These are phyloP conservation scores for Himalopsyche anomala DNA, from an alignment of 2,888 invertebrate genomes.

Conservation along the genomic window DNA sequence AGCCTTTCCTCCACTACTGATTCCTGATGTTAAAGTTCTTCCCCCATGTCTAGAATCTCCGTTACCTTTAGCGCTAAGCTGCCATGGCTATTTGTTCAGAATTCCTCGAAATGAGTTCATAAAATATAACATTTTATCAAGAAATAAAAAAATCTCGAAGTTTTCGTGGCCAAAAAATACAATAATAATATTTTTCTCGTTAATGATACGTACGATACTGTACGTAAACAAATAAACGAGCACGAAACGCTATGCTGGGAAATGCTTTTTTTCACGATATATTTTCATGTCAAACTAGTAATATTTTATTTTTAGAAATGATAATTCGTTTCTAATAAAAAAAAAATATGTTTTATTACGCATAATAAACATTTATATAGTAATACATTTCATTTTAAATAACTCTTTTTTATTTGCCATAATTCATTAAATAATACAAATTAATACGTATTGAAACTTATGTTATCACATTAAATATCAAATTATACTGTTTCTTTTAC, in stretches of 20 bases:
- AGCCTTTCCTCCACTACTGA: not conserved
- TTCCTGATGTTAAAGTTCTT: not conserved
- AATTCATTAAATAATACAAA: too few relatives aligned
- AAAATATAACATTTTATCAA: conserved; percentile 5
- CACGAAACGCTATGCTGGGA: not conserved
- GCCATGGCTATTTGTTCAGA: conserved; percentile 3
- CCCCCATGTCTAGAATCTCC: not conserved
- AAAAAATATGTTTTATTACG: too few relatives aligned
- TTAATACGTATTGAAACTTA: too few relatives aligned
- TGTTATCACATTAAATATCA: too few relatives aligned
- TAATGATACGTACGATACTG: not conserved
- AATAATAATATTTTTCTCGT: not conserved
- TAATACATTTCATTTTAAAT: too few relatives aligned
- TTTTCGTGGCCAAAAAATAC: not conserved
- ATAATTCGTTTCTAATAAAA: too few relatives aligned
- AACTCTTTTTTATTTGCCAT: too few relatives aligned
- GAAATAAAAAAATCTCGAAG: not conserved
- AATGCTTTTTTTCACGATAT: too few relatives aligned
- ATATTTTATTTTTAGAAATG: too few relatives aligned
- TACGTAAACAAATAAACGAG: conserved; percentile 5
- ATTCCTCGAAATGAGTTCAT: conserved; percentile 11
- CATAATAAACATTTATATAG: too few relatives aligned
- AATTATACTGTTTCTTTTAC: too few relatives aligned
- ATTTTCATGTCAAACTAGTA: too few relatives aligned
- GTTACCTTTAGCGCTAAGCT: conserved; percentile 10